A percentile compares a stretch with the other conserved stretches of the same genome.
Evolutionary conservation across 2,888 invertebrate genomes (phyloP).

Genomic region (Priocnemis perturbator): DNA sequence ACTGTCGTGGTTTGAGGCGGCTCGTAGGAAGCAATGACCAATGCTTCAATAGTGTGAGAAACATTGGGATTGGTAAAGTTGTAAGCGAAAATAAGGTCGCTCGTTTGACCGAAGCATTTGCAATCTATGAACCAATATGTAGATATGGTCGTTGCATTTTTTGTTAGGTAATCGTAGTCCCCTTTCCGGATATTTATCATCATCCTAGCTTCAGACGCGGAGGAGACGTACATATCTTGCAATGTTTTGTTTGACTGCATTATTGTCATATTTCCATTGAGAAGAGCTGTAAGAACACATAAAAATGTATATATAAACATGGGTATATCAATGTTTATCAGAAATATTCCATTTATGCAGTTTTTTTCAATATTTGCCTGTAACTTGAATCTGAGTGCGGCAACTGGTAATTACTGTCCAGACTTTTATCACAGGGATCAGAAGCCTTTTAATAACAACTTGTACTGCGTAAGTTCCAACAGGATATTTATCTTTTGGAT

Average conservation of each 20-base stretch:
- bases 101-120: slow-evolving; percentile 80
- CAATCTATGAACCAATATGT: slow-evolving; percentile 91
- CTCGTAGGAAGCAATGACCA: slow-evolving; percentile 84
- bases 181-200: slow-evolving; percentile 78
- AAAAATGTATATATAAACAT: slow-evolving; percentile 3
- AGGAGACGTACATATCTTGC: slow-evolving; percentile 80
- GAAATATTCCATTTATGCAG: not conserved
- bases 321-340: not conserved
- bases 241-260: slow-evolving; percentile 80
- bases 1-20: slow-evolving; percentile 74
- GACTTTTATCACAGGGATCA: slow-evolving; percentile 71
- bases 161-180: slow-evolving; percentile 79
- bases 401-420: slow-evolving; percentile 70
- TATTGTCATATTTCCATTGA: slow-evolving; percentile 83
- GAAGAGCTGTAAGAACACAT: slow-evolving; percentile 76
- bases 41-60: slow-evolving; percentile 81
- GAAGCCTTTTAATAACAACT: slow-evolving; percentile 74
- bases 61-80: slow-evolving; percentile 81
- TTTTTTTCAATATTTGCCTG: slow-evolving; percentile 70
- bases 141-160: slow-evolving; percentile 77
- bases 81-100: slow-evolving; percentile 79
- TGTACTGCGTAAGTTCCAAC: slow-evolving; percentile 80
- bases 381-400: slow-evolving; percentile 72
- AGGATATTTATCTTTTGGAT: slow-evolving; percentile 77
- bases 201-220: slow-evolving; percentile 72